These are phyloP conservation scores for Drosophila sp. DNA, from an alignment of 1,140 invertebrate species.

Conservation along the genomic window DNA sequence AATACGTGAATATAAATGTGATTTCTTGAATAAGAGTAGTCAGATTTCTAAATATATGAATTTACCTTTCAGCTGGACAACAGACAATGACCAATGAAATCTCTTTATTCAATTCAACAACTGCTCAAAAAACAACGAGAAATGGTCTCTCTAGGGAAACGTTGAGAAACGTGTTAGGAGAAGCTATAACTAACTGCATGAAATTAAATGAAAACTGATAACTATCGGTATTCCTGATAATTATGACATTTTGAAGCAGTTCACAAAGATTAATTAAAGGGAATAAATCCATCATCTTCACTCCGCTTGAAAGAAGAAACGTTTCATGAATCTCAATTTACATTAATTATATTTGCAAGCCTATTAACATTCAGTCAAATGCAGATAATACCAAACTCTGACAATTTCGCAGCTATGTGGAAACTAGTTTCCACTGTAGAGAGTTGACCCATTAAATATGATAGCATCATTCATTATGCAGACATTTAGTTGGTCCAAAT, in stretches of 20 bases:
- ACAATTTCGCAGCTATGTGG: background rate
- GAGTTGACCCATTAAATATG: background rate
- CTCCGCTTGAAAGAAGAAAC: too few relatives aligned
- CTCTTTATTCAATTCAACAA: background rate
- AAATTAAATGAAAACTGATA: too few relatives aligned
- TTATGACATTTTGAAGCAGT: background rate
- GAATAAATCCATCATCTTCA: background rate
- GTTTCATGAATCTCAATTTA: background rate
- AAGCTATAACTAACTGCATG: too few relatives aligned
- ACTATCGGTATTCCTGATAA: too few relatives aligned
- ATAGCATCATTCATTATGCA: constrained; percentile 1
- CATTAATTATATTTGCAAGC: background rate
- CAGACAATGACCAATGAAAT: background rate
- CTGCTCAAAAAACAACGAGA: background rate
- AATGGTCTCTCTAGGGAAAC: too few relatives aligned
- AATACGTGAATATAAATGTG: background rate
- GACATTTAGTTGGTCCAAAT: constrained; percentile 3
- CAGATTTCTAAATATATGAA: background rate
- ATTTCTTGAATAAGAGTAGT: background rate
- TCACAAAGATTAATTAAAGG: background rate
- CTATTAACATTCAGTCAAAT: constrained; percentile 10
- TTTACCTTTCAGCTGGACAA: background rate
- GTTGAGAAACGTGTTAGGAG: too few relatives aligned
- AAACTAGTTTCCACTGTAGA: background rate
- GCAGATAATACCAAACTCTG: constrained; percentile 5